Percentiles rank a stretch among this genome's conserved stretches.
Evolutionary conservation across 1,140 invertebrate species (phyloP).

Genomic region (Drosophila serrata): DNA sequence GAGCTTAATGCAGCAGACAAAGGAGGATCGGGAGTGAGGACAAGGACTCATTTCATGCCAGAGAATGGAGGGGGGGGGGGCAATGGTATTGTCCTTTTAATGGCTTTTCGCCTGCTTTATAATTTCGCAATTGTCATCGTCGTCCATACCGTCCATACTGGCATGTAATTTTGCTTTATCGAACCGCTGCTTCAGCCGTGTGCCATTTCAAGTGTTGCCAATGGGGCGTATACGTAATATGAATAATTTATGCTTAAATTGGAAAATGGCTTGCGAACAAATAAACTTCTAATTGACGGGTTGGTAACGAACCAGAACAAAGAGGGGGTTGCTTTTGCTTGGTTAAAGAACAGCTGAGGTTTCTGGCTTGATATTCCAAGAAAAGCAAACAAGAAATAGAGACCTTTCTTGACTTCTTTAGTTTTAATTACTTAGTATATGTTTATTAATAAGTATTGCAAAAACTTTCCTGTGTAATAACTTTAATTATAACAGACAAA

Average conservation of each 20-base stretch:
- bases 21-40: conserved; percentile 4
- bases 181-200: conserved; percentile 13
- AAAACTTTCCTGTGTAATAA: background rate
- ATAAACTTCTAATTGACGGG: conserved; percentile 54
- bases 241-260: conserved; percentile 74
- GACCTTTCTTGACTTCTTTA: background rate
- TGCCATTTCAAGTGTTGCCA: conserved; percentile 32
- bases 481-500: conserved; percentile 25
- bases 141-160: conserved; percentile 4
- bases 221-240: conserved; percentile 73
- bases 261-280: conserved; percentile 54
- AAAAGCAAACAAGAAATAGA: background rate
- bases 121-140: conserved; percentile 54
- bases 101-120: conserved; percentile 53
- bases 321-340: conserved; percentile 6
- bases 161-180: conserved; percentile 44
- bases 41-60: conserved; percentile 14
- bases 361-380: background rate
- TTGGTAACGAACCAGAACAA: conserved; percentile 14
- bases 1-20: conserved; percentile 58
- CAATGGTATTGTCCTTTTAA: conserved; percentile 34
- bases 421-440: no score
- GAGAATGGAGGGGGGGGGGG: no score
- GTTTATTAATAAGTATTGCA: no score
- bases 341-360: conserved; percentile 2